Conservation (phyloP, 2,113 vertebrate species). For the Myrmecobius fasciatus region DNA sequence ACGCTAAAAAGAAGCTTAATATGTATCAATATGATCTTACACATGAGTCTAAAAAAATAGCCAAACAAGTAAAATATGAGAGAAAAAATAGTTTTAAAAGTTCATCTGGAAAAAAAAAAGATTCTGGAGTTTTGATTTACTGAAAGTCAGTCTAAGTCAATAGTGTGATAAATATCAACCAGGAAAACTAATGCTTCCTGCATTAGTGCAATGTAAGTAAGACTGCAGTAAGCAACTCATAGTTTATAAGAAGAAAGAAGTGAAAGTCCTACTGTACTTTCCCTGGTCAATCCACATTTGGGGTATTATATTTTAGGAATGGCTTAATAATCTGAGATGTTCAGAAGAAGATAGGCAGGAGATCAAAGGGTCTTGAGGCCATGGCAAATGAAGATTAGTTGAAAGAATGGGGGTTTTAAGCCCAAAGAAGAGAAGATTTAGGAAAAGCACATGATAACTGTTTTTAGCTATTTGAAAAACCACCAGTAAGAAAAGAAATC, state of each 20-base stretch:
- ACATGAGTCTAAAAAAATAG: not conserved
- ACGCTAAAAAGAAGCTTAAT: not conserved
- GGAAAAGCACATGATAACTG: not conserved
- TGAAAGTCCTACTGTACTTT: not conserved
- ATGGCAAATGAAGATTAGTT: not conserved
- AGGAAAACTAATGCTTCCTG: not conserved
- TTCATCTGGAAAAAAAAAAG: not conserved
- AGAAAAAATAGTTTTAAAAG: not conserved
- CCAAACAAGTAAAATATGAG: not conserved
- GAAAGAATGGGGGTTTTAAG: not conserved
- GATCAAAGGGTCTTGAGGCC: not conserved
- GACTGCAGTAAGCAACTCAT: not conserved
- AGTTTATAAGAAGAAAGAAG: not conserved
- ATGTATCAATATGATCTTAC: not conserved
- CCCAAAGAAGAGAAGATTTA: not conserved
- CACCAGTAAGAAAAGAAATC: not conserved
- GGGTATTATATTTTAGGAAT: not conserved
- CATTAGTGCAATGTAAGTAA: too few species aligned
- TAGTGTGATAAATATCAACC: not conserved
- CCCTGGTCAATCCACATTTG: not conserved
- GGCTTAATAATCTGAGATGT: not conserved
- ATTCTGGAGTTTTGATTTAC: not conserved
- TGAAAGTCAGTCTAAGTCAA: not conserved
- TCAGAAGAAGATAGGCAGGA: not conserved
- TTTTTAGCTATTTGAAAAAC: not conserved